These are phyloP conservation scores for Galbula dea DNA, from an alignment of 2,113 vertebrate species.

Conservation along the genomic window DNA sequence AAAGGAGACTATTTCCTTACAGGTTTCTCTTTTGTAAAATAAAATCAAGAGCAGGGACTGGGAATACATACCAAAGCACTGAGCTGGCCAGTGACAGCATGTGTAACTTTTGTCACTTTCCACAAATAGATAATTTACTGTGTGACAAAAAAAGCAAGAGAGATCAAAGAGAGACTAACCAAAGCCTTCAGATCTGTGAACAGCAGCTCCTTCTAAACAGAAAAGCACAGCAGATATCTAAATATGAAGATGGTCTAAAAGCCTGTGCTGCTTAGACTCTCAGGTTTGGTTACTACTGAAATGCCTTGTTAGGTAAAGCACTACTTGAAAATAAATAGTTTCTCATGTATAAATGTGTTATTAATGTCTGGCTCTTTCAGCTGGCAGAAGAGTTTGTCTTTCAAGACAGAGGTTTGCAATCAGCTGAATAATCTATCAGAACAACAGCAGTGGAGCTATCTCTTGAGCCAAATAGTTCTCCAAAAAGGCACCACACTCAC, in stretches of 20 bases:
- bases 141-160: neutral
- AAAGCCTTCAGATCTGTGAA: neutral
- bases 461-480: neutral
- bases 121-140: neutral
- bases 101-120: conserved; percentile 3
- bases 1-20: neutral
- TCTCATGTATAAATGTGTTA: neutral
- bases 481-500: neutral
- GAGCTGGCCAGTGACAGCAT: neutral
- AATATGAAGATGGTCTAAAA: neutral
- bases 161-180: neutral
- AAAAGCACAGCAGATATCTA: neutral
- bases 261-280: neutral
- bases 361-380: neutral
- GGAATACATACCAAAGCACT: neutral
- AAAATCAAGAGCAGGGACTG: neutral
- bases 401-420: neutral
- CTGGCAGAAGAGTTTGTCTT: neutral
- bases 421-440: neutral
- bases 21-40: neutral
- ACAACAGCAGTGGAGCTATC: neutral
- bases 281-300: neutral
- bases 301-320: neutral
- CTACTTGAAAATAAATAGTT: neutral
- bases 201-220: neutral